Conservation (phyloP, 2,113 vertebrate genomes). For the Tetraodon nigroviridis region DNA sequence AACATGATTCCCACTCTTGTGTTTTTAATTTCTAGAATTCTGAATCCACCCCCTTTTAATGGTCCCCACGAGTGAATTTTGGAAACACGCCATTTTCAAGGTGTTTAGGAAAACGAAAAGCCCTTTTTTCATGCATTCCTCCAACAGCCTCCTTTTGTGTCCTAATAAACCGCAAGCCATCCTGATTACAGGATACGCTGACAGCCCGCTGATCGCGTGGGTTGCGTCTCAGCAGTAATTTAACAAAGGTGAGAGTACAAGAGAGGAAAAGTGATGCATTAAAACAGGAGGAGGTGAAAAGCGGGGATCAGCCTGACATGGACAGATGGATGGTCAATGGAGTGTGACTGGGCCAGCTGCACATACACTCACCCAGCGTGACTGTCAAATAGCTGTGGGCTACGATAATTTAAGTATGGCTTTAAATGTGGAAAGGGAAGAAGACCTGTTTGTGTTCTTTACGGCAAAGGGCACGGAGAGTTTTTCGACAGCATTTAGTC, state of each 20-base stretch:
- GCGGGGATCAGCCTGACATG: slow-evolving; percentile 52
- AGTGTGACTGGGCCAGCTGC: slow-evolving; percentile 67
- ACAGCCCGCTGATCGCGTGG: slow-evolving; percentile 20
- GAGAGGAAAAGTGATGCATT: slow-evolving; percentile 9
- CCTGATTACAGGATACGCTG: slow-evolving; percentile 48
- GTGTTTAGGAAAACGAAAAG: no score
- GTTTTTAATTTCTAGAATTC: no score
- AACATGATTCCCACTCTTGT: no score
- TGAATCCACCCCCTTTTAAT: no score
- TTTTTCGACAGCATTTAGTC: slow-evolving; percentile 35
- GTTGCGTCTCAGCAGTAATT: slow-evolving; percentile 22
- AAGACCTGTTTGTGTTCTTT: slow-evolving; percentile 45
- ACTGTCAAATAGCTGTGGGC: slow-evolving; percentile 66
- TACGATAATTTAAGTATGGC: slow-evolving; percentile 68
- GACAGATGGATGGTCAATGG: slow-evolving; percentile 69
- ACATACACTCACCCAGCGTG: slow-evolving; percentile 59
- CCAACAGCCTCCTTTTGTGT: slow-evolving; percentile 2
- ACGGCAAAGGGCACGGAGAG: slow-evolving; percentile 34
- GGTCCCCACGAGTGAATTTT: no score
- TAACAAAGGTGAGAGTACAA: slow-evolving; percentile 27
- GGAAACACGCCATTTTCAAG: no score
- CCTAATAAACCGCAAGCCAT: slow-evolving; percentile 34
- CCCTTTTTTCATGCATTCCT: slow-evolving; percentile 15
- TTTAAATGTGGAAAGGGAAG: slow-evolving; percentile 54
- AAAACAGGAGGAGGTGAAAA: slow-evolving; percentile 17